phyloP scores from a whole-genome alignment of 2,888 invertebrate genomes.

The Agelastica alni region DNA sequence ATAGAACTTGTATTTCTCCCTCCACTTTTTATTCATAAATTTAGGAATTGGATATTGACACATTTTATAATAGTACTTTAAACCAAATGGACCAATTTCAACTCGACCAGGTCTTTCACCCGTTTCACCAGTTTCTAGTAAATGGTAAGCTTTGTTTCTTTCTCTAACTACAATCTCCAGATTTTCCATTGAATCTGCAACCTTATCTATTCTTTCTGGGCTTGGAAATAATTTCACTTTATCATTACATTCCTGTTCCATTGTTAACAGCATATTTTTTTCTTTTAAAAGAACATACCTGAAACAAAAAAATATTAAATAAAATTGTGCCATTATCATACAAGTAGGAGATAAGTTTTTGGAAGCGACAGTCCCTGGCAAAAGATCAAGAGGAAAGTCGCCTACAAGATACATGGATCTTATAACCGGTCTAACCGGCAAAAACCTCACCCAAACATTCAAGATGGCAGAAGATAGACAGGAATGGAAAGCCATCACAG shows the following conservation, averaged over 20 bases:
- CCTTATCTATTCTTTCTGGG: conserved; percentile 93
- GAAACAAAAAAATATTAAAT: conserved; percentile 21
- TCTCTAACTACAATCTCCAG: conserved; percentile 89
- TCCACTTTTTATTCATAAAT: conserved; percentile 69
- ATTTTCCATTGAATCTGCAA: conserved; percentile 93
- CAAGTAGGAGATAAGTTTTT: no score
- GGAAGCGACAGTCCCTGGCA: no score
- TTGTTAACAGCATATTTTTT: conserved; percentile 94
- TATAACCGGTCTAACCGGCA: no score
- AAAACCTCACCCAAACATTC: no score
- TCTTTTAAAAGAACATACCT: conserved; percentile 91
- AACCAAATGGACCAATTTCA: conserved; percentile 65
- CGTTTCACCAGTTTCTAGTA: conserved; percentile 85
- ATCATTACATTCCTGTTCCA: conserved; percentile 82
- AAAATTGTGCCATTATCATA: no score
- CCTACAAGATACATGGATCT: no score
- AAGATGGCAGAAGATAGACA: no score
- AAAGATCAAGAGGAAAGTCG: no score
- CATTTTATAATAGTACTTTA: conserved; percentile 62
- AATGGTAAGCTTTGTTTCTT: conserved; percentile 86
- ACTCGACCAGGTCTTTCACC: conserved; percentile 75
- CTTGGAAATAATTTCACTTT: conserved; percentile 77
- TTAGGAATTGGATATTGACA: conserved; percentile 70
- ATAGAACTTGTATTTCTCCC: conserved; percentile 60
- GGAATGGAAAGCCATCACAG: no score